phyloP scores from a whole-genome alignment of 2,888 invertebrate species.

The Sinodicranocentrus sp. region DNA sequence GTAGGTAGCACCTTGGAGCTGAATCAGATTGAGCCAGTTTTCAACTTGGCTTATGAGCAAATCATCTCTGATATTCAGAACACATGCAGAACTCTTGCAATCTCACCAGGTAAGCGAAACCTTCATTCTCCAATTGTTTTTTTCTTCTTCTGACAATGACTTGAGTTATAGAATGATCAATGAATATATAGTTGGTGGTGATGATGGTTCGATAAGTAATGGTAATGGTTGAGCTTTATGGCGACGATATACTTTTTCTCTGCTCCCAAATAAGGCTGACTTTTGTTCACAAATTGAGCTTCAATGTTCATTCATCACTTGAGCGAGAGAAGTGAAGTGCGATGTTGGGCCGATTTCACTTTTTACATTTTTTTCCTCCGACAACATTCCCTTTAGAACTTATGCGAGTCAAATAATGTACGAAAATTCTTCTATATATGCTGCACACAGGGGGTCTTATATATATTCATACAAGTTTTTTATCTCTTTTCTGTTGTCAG shows the following conservation, averaged over 20 bases:
- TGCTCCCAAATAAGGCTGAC: background rate
- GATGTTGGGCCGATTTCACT: constrained; percentile 25
- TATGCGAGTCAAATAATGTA: no score
- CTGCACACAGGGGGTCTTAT: background rate
- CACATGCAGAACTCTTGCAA: constrained; percentile 90
- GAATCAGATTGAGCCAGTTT: constrained; percentile 76
- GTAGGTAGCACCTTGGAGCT: constrained; percentile 71
- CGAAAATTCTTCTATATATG: background rate
- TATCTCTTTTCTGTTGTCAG: no score
- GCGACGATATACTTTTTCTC: background rate
- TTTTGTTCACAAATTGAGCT: constrained; percentile 6
- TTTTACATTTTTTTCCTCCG: constrained; percentile 14
- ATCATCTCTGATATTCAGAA: constrained; percentile 91
- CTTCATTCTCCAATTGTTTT: no score
- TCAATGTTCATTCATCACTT: background rate
- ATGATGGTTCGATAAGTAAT: background rate
- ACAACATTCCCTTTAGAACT: no score
- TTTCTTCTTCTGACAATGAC: no score
- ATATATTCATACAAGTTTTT: background rate
- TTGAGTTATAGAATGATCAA: background rate
- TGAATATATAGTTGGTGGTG: constrained; percentile 12
- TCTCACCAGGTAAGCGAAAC: constrained; percentile 88
- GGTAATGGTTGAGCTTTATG: no score
- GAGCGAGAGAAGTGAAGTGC: background rate
- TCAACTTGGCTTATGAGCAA: constrained; percentile 90